phyloP scores from a whole-genome alignment of 1,140 invertebrate genomes.

The Panagrolaimus sp. region DNA sequence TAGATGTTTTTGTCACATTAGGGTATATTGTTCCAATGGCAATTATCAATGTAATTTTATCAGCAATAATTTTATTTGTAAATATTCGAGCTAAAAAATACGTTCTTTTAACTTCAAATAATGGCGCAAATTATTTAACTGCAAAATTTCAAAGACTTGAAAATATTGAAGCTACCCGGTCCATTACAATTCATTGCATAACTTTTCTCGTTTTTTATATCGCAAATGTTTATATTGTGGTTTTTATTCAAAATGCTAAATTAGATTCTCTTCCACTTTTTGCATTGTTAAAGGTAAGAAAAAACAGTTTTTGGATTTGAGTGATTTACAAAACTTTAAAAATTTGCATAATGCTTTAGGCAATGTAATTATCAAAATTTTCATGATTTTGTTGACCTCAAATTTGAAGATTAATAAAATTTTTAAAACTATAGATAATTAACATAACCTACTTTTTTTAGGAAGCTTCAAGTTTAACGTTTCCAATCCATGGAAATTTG shows the following conservation, averaged over 20 bases:
- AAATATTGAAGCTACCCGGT: not conserved
- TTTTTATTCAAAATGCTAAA: not conserved
- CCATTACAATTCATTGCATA: not conserved
- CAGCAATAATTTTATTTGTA: not conserved
- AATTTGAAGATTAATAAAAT: too few species aligned
- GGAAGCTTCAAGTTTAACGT: not conserved
- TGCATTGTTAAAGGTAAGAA: not conserved
- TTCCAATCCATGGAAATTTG: not conserved
- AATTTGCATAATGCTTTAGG: too few species aligned
- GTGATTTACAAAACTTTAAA: too few species aligned
- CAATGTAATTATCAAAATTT: not conserved
- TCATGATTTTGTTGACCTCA: not conserved
- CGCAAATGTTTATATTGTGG: not conserved
- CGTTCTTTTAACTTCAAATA: not conserved
- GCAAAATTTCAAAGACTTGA: not conserved
- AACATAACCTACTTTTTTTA: not conserved
- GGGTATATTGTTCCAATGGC: conserved; percentile 4
- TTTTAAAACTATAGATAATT: too few species aligned
- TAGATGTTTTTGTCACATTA: not conserved
- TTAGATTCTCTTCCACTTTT: not conserved
- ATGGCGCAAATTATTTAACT: not conserved
- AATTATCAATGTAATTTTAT: not conserved
- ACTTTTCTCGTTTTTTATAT: not conserved
- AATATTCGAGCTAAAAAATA: not conserved
- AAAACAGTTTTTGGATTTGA: too few species aligned